These are phyloP conservation scores for Trichechus manatus DNA, from an alignment of 2,113 vertebrate genomes.

Conservation along the genomic window DNA sequence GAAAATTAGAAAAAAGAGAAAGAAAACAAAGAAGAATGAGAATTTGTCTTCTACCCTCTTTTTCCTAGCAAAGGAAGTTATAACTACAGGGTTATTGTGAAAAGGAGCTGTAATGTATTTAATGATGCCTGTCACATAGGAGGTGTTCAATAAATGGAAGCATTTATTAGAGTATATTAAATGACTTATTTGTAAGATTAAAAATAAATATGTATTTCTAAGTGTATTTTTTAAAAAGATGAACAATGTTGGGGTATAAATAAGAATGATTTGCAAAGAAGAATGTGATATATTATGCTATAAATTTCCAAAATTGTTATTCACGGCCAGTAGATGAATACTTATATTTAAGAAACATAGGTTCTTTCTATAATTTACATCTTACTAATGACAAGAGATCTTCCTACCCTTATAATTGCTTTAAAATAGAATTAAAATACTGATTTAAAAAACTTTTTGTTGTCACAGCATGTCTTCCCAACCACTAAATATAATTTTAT, in stretches of 20 bases:
- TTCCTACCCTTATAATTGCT: constrained; percentile 22
- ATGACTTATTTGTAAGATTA: constrained; percentile 46
- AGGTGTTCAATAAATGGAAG: constrained; percentile 1
- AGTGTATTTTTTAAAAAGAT: constrained; percentile 23
- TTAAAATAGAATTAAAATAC: constrained; percentile 63
- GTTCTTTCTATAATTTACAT: constrained; percentile 24
- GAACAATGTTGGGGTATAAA: not conserved
- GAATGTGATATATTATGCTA: constrained; percentile 47
- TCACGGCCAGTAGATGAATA: constrained; percentile 53
- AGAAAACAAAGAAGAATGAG: constrained; percentile 20
- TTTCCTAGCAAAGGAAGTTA: constrained; percentile 28
- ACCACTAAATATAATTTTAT: constrained; percentile 36
- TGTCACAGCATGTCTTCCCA: not conserved
- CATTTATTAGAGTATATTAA: constrained; percentile 51
- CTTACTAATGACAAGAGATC: constrained; percentile 25
- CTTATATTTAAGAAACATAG: constrained; percentile 43
- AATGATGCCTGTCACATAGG: not conserved
- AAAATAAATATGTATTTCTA: constrained; percentile 48
- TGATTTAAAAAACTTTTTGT: constrained; percentile 41
- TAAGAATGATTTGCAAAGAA: constrained; percentile 27
- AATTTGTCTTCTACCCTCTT: constrained; percentile 9
- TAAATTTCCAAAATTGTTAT: constrained; percentile 53
- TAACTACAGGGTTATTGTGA: not conserved
- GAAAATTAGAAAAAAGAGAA: constrained; percentile 9
- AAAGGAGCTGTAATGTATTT: not conserved